Evolutionary conservation across 2,797 vertebrate species (phyloP), one percentile per base, ranked within the genome.

Genomic region (Emys orbicularis): DNA sequence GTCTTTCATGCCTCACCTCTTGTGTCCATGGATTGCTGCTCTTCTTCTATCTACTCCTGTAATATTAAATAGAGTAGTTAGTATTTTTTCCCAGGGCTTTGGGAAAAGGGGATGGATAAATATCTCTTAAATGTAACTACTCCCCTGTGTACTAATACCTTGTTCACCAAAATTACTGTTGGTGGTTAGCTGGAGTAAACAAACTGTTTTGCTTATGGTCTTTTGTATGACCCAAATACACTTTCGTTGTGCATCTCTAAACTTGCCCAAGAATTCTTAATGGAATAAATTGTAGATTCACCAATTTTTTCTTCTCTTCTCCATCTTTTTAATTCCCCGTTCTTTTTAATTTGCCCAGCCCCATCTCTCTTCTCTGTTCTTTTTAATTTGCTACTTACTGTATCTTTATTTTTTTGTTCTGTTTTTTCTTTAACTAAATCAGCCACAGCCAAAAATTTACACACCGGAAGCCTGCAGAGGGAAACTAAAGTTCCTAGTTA

Each of bases 381-480:
- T 81, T 12, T 86, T 86, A 31, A 31, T 92, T 68, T 19, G 0
- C 76, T 90, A n/a, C 34, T 19, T 90, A n/a, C 34, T 19, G 79
- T 6, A 56, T 87, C 79, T 34, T 80, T 84, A 74, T 59, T 21
- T 23, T 49, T n/a, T 68, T 52, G 13, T 15, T 27, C 61, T 83
- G 29, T 54, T 12, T 57, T 72, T 56, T 90, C n/a, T 21, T 15
- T 81, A 74, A 5, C 10, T 52, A 52, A 86, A 56, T 84, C 29
- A 41, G n/a, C 11, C 56, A 2, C 27, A 57, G n/a, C 84, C 79
- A 88, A 77, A 83, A 83, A 6, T 0, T 25, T 23, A 41, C 21
- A 11, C 19, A 0, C 1, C 21, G 50, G 31, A 90, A 15, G 16
- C 83, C 8, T 86, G 29, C 0, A 0, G 1, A 72, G 72, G 68